Conservation (phyloP, 1,140 invertebrate genomes). For the Drosophila gunungcola region DNA sequence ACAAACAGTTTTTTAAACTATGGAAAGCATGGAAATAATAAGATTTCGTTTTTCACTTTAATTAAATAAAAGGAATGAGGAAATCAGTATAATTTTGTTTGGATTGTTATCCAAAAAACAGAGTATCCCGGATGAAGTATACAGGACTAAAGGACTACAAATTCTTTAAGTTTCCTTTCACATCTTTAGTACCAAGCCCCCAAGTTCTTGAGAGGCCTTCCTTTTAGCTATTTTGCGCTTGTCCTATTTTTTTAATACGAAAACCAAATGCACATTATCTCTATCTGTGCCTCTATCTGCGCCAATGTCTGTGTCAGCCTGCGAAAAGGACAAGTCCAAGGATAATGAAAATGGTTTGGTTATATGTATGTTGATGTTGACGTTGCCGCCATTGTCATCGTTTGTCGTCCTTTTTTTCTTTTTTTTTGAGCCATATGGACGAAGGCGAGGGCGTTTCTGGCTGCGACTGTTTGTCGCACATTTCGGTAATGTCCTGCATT, state of each 20-base stretch:
- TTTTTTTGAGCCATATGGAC: conserved; percentile 31
- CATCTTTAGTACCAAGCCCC: conserved; percentile 10
- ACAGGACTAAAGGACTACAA: not conserved
- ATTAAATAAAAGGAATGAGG: too few species aligned
- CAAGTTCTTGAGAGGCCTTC: conserved; percentile 32
- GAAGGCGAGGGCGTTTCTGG: conserved; percentile 35
- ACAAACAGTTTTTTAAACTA: too few species aligned
- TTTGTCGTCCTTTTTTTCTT: conserved; percentile 18
- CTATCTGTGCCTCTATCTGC: conserved; percentile 35
- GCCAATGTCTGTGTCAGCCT: conserved; percentile 44
- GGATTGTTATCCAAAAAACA: not conserved
- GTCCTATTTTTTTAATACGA: conserved; percentile 54
- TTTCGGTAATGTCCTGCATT: conserved; percentile 50
- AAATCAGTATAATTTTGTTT: too few species aligned
- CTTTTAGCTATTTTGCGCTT: conserved; percentile 5
- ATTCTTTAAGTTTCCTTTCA: not conserved
- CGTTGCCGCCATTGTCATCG: conserved; percentile 52
- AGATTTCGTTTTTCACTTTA: too few species aligned
- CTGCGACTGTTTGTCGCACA: conserved; percentile 54
- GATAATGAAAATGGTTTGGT: conserved; percentile 71
- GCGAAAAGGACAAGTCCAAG: conserved; percentile 66
- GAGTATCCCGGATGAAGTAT: conserved; percentile 7
- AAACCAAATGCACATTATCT: conserved; percentile 65
- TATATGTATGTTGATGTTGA: conserved; percentile 45
- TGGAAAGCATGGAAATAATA: too few species aligned